Percentiles rank a stretch among this genome's conserved stretches.
Evolutionary conservation across 2,888 invertebrate species (phyloP).

Genomic region (Brenthis ino): DNA sequence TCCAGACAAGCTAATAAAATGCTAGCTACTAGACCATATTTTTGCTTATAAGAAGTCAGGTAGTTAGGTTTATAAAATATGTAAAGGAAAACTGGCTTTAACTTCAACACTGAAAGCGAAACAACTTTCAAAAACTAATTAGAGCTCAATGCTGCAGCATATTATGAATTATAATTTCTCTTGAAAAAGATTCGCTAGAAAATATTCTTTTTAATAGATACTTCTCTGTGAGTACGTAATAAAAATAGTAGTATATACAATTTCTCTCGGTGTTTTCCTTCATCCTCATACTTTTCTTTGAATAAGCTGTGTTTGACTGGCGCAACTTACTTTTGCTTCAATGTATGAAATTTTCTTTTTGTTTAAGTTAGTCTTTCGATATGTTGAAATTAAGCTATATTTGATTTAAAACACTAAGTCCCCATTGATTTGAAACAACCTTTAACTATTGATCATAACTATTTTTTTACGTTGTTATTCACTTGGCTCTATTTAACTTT

Average conservation of each 20-base stretch:
- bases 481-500: too few species aligned
- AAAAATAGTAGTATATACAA: not conserved
- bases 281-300: not conserved
- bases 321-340: too few species aligned
- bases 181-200: constrained; percentile 6
- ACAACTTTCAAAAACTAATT: constrained; percentile 16
- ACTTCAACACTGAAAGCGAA: constrained; percentile 2
- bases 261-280: constrained; percentile 1
- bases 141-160: constrained; percentile 3
- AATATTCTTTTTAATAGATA: not conserved
- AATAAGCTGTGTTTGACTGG: constrained; percentile 3
- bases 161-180: constrained; percentile 9
- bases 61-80: constrained; percentile 7
- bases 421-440: too few species aligned
- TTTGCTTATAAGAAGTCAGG: not conserved
- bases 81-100: not conserved
- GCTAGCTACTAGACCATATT: constrained; percentile 8
- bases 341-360: not conserved
- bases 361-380: too few species aligned
- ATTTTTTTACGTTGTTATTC: too few species aligned
- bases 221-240: not conserved
- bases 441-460: too few species aligned
- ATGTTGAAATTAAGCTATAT: too few species aligned
- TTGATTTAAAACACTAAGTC: too few species aligned
- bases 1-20: constrained; percentile 27